Evolutionary conservation across 1,140 invertebrate genomes (phyloP), one percentile per base, ranked within the genome.

Genomic region (Brachionus rotundiformis): DNA sequence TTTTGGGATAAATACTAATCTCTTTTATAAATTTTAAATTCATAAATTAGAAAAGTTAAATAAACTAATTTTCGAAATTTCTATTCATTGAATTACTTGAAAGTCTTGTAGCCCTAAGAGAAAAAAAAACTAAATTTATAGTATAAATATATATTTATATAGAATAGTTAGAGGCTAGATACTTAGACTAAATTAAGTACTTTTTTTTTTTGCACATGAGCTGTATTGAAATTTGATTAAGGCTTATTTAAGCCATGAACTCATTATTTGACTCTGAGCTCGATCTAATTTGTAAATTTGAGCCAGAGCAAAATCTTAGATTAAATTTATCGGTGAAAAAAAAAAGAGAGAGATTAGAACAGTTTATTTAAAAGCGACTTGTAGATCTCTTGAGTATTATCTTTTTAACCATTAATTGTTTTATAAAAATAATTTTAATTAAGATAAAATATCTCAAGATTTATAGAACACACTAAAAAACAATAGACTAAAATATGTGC

Each of bases 391-490:
- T 54, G 47, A 54, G 47, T 16, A 54, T 54, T 54, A 54, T 54
- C 47, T 54, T 54, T 54, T 54, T 54, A 19, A 19, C 16, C 47
- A 54, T 19, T 25, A 54, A 54, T 54, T 54, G 47, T 25, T 54
- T 54, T 54, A 54, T 54, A 54, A 23, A 54, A 29, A 63, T 63
- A 63, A 63, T 29, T 36, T 68, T 68, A 68, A 68, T 68, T 33
- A 68, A 68, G 63, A 68, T 68, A 68, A 68, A 68, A 68, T 68
- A 36, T 33, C 63, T 68, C 16, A 7, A 68, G 63, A 68, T 36
- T 68, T 33, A n/a, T n/a, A 19, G 31, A 63, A 29, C 29, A 63
- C 61, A 29, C 16, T 16, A 23, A 54, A 54, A 54, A 54, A 54
- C 47, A 54, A 54, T 54, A 54, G 47, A 54, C 47, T 54, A 54